Percentiles rank a stretch among this genome's conserved stretches.
phyloP scores from a whole-genome alignment of 2,113 vertebrate species.

The Phaethornis superciliosus region DNA sequence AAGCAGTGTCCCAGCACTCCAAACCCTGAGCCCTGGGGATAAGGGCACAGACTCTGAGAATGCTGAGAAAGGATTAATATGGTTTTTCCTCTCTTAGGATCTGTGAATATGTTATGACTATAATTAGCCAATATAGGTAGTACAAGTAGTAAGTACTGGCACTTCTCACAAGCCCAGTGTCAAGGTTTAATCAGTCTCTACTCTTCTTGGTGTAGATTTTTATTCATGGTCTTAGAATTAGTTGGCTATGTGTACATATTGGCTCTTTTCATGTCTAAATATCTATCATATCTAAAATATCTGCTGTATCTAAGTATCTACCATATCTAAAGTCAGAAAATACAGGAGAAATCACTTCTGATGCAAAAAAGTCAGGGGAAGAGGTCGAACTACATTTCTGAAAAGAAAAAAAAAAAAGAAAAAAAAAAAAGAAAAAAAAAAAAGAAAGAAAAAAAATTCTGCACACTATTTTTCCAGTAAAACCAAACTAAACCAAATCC shows the following conservation, averaged over 20 bases:
- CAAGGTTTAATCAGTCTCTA: background rate
- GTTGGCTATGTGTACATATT: background rate
- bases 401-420: no score
- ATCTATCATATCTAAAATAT: background rate
- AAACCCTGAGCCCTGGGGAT: background rate
- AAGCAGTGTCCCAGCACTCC: background rate
- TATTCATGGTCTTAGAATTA: background rate
- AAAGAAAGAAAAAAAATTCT: background rate
- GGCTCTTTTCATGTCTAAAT: background rate
- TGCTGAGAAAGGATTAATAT: background rate
- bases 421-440: background rate
- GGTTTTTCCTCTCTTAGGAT: background rate
- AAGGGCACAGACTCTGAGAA: background rate
- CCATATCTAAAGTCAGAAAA: background rate
- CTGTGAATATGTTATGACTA: background rate
- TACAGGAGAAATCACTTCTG: background rate
- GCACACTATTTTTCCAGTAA: constrained; percentile 6
- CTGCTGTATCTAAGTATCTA: no score
- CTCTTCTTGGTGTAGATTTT: background rate
- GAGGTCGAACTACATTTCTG: background rate
- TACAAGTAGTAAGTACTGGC: background rate
- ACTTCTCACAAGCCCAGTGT: background rate
- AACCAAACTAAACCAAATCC: background rate
- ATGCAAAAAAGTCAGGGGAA: background rate
- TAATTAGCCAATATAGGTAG: background rate